Conservation (phyloP, 2,113 vertebrate species). For the Seriola dumerili region DNA sequence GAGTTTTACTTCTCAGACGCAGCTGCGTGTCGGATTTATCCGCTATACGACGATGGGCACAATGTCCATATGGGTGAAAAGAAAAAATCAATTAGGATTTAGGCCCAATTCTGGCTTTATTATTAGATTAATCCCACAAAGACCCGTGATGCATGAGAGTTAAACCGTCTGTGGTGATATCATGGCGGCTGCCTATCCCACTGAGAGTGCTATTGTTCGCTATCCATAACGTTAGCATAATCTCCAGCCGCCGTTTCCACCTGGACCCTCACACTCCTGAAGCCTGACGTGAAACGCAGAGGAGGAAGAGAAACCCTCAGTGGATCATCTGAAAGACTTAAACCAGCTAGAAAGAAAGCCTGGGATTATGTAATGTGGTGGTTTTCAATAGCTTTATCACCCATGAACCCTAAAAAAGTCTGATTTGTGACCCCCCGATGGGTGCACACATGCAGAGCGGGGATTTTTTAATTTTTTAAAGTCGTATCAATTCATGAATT, state of each 20-base stretch:
- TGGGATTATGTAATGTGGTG: background rate
- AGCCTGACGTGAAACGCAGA: conserved; percentile 3
- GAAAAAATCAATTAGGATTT: conserved; percentile 74
- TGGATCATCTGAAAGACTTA: conserved; percentile 37
- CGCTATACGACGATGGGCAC: conserved; percentile 30
- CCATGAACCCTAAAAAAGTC: conserved; percentile 13
- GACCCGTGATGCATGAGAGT: conserved; percentile 52
- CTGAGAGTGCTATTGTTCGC: conserved; percentile 60
- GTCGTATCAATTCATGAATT: background rate
- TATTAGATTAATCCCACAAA: conserved; percentile 76
- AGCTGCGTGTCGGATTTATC: conserved; percentile 42
- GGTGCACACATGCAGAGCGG: background rate
- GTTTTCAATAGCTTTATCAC: background rate
- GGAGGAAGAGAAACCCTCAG: conserved; percentile 4
- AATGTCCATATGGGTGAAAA: conserved; percentile 16
- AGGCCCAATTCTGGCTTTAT: conserved; percentile 56
- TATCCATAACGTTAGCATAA: conserved; percentile 64
- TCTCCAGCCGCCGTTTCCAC: conserved; percentile 51
- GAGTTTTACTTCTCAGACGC: background rate
- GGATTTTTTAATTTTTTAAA: too few relatives aligned
- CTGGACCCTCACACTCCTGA: conserved; percentile 55
- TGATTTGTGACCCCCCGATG: conserved; percentile 13
- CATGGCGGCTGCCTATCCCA: conserved; percentile 38
- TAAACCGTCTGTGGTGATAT: conserved; percentile 62
- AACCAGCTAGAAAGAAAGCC: background rate